phyloP scores from a whole-genome alignment of 1,140 invertebrate species.

The Orussus abietinus region DNA sequence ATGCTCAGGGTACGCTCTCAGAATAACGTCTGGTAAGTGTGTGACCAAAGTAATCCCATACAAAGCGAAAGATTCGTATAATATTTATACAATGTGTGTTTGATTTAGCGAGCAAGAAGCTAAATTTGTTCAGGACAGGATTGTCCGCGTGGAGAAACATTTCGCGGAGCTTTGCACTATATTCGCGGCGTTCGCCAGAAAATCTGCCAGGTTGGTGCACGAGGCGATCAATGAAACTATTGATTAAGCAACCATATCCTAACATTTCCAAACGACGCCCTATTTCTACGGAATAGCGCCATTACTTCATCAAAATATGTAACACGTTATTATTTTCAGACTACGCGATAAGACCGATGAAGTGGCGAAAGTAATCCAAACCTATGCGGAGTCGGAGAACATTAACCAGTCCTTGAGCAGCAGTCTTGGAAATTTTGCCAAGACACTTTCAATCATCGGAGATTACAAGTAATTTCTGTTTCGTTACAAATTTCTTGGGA shows the following conservation, averaged over 20 bases:
- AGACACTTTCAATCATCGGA: conserved; percentile 62
- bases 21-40: conserved; percentile 35
- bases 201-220: conserved; percentile 61
- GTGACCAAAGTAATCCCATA: too few relatives aligned
- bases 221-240: conserved; percentile 3
- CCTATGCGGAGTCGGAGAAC: conserved; percentile 64
- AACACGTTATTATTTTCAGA: conserved; percentile 39
- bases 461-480: conserved; percentile 57
- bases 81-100: conserved; percentile 1
- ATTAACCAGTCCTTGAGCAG: conserved; percentile 65
- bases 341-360: conserved; percentile 68
- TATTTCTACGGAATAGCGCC: not conserved
- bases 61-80: not conserved
- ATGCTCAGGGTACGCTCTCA: conserved; percentile 42
- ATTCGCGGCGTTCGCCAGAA: conserved; percentile 64
- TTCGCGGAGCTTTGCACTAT: conserved; percentile 64
- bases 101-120: conserved; percentile 58
- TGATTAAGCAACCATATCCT: too few relatives aligned
- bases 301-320: not conserved
- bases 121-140: conserved; percentile 70
- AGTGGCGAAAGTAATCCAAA: conserved; percentile 61
- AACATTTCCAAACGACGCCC: not conserved
- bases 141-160: conserved; percentile 64
- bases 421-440: conserved; percentile 62
- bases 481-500: too few relatives aligned